Conservation (phyloP, 2,797 vertebrate genomes). For the Sebastes taczanowskii region DNA sequence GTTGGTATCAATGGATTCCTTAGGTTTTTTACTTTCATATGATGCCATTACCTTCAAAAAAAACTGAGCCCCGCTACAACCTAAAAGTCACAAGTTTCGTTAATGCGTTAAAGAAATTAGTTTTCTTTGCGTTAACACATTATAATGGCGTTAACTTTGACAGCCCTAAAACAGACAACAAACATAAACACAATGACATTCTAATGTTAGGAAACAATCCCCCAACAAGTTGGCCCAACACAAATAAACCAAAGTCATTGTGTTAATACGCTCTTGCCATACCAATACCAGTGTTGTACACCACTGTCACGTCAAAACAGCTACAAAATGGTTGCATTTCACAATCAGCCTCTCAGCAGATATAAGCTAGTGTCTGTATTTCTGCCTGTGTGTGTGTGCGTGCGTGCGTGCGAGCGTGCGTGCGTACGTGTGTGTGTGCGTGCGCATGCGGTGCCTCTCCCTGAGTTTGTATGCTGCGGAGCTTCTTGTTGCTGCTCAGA, state of each 20-base stretch:
- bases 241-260: not conserved
- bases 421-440: not conserved
- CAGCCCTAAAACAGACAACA: too few relatives aligned
- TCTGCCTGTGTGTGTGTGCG: not conserved
- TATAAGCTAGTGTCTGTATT: not conserved
- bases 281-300: not conserved
- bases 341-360: not conserved
- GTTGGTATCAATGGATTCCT: too few relatives aligned
- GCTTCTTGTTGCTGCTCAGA: constrained; percentile 32
- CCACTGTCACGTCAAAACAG: not conserved
- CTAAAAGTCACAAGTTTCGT: too few relatives aligned
- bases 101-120: too few relatives aligned
- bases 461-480: constrained; percentile 29
- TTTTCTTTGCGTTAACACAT: too few relatives aligned
- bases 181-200: not conserved
- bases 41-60: too few relatives aligned
- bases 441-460: not conserved
- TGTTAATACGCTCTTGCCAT: too few relatives aligned
- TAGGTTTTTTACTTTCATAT: too few relatives aligned
- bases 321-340: not conserved
- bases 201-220: not conserved
- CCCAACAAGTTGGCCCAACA: not conserved
- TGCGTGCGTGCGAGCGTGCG: not conserved
- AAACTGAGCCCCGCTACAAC: too few relatives aligned
- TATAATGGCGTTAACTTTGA: too few relatives aligned